phyloP scores from a whole-genome alignment of 2,888 invertebrate species.

The Lordiphosa fenestrarum region DNA sequence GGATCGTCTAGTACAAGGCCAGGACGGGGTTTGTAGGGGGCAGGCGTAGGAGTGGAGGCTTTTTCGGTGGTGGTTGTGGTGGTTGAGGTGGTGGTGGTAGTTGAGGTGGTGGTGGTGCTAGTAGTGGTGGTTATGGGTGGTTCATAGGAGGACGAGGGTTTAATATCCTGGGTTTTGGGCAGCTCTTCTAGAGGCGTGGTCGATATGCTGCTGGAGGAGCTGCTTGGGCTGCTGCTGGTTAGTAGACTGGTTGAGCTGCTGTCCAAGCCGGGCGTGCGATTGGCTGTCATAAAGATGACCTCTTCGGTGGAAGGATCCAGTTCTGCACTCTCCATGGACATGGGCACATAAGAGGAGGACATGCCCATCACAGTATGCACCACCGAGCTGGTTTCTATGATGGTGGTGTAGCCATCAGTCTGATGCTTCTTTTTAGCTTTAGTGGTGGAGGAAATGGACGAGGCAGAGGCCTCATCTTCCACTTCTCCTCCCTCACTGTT shows the following conservation, averaged over 20 bases:
- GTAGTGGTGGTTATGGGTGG: conserved; percentile 48
- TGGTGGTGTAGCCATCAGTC: conserved; percentile 59
- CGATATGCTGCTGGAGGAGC: conserved; percentile 40
- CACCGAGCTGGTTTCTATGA: conserved; percentile 76
- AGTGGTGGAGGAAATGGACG: conserved; percentile 35
- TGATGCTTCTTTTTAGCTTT: conserved; percentile 63
- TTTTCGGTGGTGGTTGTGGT: conserved; percentile 58
- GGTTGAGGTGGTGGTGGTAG: conserved; percentile 42
- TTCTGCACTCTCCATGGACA: conserved; percentile 64
- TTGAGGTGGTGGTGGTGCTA: conserved; percentile 47
- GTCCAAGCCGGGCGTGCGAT: conserved; percentile 74
- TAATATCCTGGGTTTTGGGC: conserved; percentile 23
- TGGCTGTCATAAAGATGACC: conserved; percentile 77
- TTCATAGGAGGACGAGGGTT: conserved; percentile 46
- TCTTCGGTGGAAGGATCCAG: conserved; percentile 78
- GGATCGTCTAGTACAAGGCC: conserved; percentile 93
- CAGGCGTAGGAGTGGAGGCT: conserved; percentile 49
- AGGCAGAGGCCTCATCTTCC: conserved; percentile 41
- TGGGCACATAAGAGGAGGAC: conserved; percentile 72
- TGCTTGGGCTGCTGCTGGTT: background rate
- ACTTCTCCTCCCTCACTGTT: conserved; percentile 43
- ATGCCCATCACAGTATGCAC: conserved; percentile 70
- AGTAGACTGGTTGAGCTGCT: conserved; percentile 21
- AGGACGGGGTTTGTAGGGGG: conserved; percentile 87
- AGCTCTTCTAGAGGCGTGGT: conserved; percentile 29